A percentile compares a stretch with the other conserved stretches of the same genome.
These are phyloP conservation scores for Sinodicranocentrus sp. DNA, from an alignment of 2,888 invertebrate species.

Conservation along the genomic window DNA sequence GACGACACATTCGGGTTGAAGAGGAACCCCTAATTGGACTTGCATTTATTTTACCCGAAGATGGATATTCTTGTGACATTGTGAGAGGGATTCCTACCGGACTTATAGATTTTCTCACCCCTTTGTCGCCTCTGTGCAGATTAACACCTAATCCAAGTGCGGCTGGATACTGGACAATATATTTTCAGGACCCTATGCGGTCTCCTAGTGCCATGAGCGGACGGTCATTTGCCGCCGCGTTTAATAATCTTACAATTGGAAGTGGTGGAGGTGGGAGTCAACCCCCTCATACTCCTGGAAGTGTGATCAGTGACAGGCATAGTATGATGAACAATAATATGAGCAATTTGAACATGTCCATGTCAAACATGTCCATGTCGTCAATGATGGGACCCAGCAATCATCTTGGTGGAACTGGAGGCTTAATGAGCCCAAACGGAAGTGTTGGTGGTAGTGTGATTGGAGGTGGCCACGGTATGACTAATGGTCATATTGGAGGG, in stretches of 20 bases:
- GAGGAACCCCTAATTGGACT: conserved; percentile 91
- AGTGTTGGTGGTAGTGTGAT: conserved; percentile 63
- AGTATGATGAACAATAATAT: conserved; percentile 69
- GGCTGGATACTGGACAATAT: conserved; percentile 96
- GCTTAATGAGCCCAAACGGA: conserved; percentile 60
- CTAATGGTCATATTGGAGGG: conserved; percentile 53
- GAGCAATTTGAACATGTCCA: conserved; percentile 66
- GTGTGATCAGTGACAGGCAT: conserved; percentile 68
- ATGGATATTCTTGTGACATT: conserved; percentile 98
- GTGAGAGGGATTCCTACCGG: conserved; percentile 94
- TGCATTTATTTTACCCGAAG: conserved; percentile 95
- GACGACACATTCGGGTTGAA: conserved; percentile 92
- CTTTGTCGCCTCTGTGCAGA: conserved; percentile 91
- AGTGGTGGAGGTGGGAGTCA: conserved; percentile 71
- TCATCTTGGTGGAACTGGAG: conserved; percentile 42
- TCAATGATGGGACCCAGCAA: conserved; percentile 63
- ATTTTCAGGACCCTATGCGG: conserved; percentile 76
- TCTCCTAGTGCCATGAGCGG: conserved; percentile 84
- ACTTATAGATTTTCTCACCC: conserved; percentile 90
- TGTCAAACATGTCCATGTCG: conserved; percentile 66
- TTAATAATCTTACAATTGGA: conserved; percentile 66
- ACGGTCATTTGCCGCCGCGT: conserved; percentile 78
- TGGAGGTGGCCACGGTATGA: conserved; percentile 48
- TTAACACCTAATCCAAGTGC: conserved; percentile 94
- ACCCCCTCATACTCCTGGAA: conserved; percentile 64